phyloP scores from a whole-genome alignment of 2,797 vertebrate genomes.

The Myotis vivesi region DNA sequence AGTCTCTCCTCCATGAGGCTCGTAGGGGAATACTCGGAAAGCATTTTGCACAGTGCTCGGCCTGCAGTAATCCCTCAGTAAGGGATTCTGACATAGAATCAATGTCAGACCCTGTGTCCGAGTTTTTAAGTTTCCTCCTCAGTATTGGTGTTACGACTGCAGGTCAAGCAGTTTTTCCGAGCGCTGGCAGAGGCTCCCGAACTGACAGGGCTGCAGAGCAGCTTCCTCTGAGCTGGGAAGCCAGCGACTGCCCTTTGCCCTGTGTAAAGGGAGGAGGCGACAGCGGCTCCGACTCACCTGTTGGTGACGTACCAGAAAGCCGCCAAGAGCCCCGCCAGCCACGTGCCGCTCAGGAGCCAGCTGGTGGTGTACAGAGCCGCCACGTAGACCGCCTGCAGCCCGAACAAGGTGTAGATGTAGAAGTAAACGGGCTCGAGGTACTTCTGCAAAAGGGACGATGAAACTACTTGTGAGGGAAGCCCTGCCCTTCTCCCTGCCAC shows the following conservation, averaged over 20 bases:
- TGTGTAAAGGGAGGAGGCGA: background rate
- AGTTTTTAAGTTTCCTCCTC: background rate
- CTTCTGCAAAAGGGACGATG: slow-evolving; percentile 85
- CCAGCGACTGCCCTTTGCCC: background rate
- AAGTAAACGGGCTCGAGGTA: slow-evolving; percentile 98
- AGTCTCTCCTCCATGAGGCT: background rate
- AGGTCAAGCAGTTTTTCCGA: background rate
- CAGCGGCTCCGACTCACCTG: slow-evolving; percentile 86
- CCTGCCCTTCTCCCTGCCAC: background rate
- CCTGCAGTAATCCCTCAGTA: background rate
- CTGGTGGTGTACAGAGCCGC: slow-evolving; percentile 94
- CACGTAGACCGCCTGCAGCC: slow-evolving; percentile 95
- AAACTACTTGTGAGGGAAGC: background rate
- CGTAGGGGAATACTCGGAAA: background rate
- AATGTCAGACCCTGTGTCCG: background rate
- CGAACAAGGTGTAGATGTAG: slow-evolving; percentile 98
- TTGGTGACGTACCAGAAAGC: slow-evolving; percentile 96
- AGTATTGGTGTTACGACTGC: background rate
- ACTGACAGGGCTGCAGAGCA: background rate
- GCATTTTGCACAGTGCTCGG: background rate
- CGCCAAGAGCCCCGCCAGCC: slow-evolving; percentile 92
- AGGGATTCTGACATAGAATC: background rate
- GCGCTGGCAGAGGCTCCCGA: background rate
- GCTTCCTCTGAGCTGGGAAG: background rate
- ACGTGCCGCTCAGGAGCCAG: slow-evolving; percentile 96